phyloP scores from a whole-genome alignment of 2,113 vertebrate genomes.

The Eudorcas thomsonii region DNA sequence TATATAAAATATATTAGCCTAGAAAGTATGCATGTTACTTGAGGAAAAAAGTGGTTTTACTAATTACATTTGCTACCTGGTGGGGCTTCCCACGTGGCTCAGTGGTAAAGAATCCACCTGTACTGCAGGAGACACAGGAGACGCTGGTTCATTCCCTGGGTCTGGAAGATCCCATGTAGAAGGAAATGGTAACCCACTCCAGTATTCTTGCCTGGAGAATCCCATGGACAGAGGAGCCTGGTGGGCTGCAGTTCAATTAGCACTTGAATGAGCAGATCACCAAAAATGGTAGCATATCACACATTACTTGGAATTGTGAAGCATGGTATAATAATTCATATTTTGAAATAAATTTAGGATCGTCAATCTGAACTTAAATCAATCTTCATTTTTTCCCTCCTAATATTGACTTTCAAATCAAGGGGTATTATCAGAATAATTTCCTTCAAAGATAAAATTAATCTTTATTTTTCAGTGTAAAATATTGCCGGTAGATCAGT shows the following conservation, averaged over 20 bases:
- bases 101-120: not conserved
- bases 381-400: not conserved
- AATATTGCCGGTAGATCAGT: constrained; percentile 51
- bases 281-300: constrained; percentile 2
- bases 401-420: constrained; percentile 21
- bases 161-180: not conserved
- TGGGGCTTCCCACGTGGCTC: not conserved
- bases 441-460: constrained; percentile 67
- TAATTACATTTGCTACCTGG: not conserved
- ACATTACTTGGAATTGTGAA: not conserved
- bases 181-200: not conserved
- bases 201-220: not conserved
- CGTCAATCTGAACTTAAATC: not conserved
- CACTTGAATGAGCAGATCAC: not conserved
- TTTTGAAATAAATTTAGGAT: constrained; percentile 15
- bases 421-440: constrained; percentile 55
- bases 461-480: constrained; percentile 74
- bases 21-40: not conserved
- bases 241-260: not conserved
- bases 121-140: not conserved
- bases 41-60: not conserved
- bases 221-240: not conserved
- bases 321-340: not conserved
- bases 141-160: not conserved
- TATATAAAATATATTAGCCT: not conserved